Evolutionary conservation across 2,888 invertebrate genomes (phyloP), one percentile per base, ranked within the genome.

Genomic region (Malachius bipustulatus): DNA sequence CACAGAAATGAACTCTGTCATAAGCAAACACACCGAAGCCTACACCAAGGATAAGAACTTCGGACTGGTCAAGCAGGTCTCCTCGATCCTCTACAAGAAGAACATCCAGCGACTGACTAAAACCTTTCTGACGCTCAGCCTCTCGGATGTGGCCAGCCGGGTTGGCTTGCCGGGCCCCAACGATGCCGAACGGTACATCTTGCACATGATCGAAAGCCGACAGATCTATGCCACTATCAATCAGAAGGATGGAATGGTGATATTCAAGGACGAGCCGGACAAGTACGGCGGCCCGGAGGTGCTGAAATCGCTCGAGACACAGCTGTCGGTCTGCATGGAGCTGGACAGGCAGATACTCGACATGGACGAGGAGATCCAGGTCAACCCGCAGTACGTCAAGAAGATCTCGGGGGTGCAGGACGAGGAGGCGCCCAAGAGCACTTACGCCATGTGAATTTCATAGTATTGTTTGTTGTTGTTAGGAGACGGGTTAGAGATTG

Each of bases 181-280:
- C 12, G 89, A 91, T 57, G 96, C 96, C 4, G 96, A 97, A 62
- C 77, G 77, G 57, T 89, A 93, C 59, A 85, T 97, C 54, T 71
- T 96, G 36, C 82, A 89, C 58, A 96, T 97, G 96, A 96, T 97
- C 54, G 91, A 93, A 66, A 90, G 91, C 59, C 85, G 88, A 35
- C 91, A 94, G 67, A 96, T 97, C 50, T 93, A 82, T 66, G 96
- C 96, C 14, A 85, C 87, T 52, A 94, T 97, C 47, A 93, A 94
- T 66, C 90, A 94, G 66, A 89, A 88, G 62, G 94, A 96, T 65
- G 94, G 96, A 9, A 96, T 96, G 94, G 94, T 97, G 10, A 75
- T 90, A 35, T 97, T 97, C 60, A 77, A 88, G 49, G 94, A 96
- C 55, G 89, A 88, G 61, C 93, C 93, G 6, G 93, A 94, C 59